Evolutionary conservation across 2,888 invertebrate genomes (phyloP), one percentile per base, ranked within the genome.

Genomic region (Minunthozetes semirufus): DNA sequence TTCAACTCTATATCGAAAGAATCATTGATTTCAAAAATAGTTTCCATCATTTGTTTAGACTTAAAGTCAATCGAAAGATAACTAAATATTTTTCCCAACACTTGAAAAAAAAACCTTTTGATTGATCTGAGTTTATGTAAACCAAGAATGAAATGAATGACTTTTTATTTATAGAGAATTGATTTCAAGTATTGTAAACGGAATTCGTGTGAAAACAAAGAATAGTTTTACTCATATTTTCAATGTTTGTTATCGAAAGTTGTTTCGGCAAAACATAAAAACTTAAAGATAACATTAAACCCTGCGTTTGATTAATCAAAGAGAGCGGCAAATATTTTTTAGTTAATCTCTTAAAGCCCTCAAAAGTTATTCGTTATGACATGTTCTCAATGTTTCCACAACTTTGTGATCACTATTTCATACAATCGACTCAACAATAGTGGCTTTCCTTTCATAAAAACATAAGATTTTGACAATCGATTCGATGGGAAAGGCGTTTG

Each of bases 391-490:
- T 42, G 42, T 42, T 42, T 13, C 6, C 42, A 6, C 13, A 42
- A 42, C 13, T 6, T 42, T 42, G n/a, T 42, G 8, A 6, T 42
- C 42, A 42, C 42, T n/a, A n/a, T n/a, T n/a, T n/a, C n/a, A n/a
- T n/a, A n/a, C n/a, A n/a, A n/a, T n/a, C n/a, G n/a, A n/a, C n/a
- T n/a, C n/a, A n/a, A n/a, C n/a, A n/a, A n/a, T n/a, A n/a, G n/a
- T n/a, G 13, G 6, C 42, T 42, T 13, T 42, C n/a, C 17, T 5
- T 53, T 53, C 19, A 53, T 11, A 5, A 17, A 53, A 53, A 53
- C 17, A 19, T n/a, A 53, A 53, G 53, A 17, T 53, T 53, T 53
- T 53, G n/a, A 53, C 53, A 53, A 53, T 53, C 53, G 53, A 53
- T 53, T 19, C n/a, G n/a, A n/a, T n/a, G n/a, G 6, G 6, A n/a